Percentiles rank a stretch among this genome's conserved stretches.
Evolutionary conservation across 2,113 vertebrate genomes (phyloP).

Genomic region (Cacatua alba): DNA sequence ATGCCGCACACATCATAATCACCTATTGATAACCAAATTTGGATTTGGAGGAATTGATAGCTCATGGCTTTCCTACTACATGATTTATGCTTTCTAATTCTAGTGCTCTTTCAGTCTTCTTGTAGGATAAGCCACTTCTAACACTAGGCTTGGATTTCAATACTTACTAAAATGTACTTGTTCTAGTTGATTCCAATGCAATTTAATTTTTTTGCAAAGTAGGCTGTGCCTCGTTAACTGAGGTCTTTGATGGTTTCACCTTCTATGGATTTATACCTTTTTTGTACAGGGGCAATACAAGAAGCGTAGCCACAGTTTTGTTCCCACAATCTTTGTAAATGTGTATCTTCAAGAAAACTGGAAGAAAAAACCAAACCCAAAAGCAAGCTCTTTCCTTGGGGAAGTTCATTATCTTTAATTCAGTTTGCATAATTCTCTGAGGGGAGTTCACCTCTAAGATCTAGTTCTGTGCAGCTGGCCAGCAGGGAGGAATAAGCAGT

Average conservation of each 20-base stretch:
- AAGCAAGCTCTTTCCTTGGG: not conserved
- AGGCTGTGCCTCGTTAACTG: not conserved
- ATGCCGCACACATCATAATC: fast-evolving
- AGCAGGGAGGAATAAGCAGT: not conserved
- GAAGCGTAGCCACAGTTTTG: not conserved
- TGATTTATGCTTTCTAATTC: not conserved
- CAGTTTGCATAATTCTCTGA: not conserved
- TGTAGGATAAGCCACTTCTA: not conserved
- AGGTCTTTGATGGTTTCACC: not conserved
- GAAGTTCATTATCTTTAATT: not conserved
- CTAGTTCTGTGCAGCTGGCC: not conserved
- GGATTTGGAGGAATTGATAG: not conserved
- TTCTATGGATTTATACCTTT: not conserved
- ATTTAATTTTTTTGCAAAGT: not conserved
- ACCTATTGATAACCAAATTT: not conserved
- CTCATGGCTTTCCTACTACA: not conserved
- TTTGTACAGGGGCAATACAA: not conserved
- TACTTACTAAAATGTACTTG: not conserved
- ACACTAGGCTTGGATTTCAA: not conserved
- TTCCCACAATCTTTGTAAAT: not conserved
- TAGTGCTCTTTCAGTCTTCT: not conserved
- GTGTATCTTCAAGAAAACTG: not conserved
- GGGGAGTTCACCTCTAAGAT: not conserved
- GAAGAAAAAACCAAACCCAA: not conserved
- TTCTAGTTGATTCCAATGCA: not conserved